Evolutionary conservation across 2,797 vertebrate species (phyloP), one percentile per base, ranked within the genome.

Genomic region (Scolopax bukidnonensis): DNA sequence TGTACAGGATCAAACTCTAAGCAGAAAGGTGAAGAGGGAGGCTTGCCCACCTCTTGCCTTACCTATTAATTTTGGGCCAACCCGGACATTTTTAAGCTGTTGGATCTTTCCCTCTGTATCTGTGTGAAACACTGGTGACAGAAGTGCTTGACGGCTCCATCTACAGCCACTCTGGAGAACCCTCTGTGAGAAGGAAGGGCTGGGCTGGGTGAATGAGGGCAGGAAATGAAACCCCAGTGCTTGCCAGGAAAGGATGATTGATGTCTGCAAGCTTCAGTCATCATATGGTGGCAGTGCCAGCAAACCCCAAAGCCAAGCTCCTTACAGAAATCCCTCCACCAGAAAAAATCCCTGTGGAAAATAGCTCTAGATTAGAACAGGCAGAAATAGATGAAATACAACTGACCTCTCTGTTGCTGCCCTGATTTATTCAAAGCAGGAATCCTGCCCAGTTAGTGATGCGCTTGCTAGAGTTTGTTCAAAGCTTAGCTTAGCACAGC

Each of bases 381-480:
- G 4, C 40, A 11, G 41, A 16, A n/a, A 81, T n/a, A 6, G 13
- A 21, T 4, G 50, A 69, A 84, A 47, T 7, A 33, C 43, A 43
- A 0, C 32, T 32, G 25, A 23, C 24, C 7, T 30, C 36, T 63
- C 15, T 5, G 0, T 48, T 1, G 0, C 27, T 65, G 18, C 19
- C 15, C 36, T 43, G 25, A 6, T 28, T 70, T 61, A 4, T 24
- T 32, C 65, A 9, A 1, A 1, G 27, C 28, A 80, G 50, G 38
- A 70, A 41, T 57, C 81, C 45, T 84, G 32, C 25, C 68, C 32
- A 11, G 6, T 68, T 47, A 32, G 15, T 18, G 38, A 16, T n/a
- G 28, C 18, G 12, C 63, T 84, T 68, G 12, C 50, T 20, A 14
- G 7, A 36, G 3, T 11, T 54, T 30, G 19, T 24, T 87, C 67